These are phyloP conservation scores for Calephelis nemesis DNA, from an alignment of 1,140 invertebrate genomes.

Conservation along the genomic window DNA sequence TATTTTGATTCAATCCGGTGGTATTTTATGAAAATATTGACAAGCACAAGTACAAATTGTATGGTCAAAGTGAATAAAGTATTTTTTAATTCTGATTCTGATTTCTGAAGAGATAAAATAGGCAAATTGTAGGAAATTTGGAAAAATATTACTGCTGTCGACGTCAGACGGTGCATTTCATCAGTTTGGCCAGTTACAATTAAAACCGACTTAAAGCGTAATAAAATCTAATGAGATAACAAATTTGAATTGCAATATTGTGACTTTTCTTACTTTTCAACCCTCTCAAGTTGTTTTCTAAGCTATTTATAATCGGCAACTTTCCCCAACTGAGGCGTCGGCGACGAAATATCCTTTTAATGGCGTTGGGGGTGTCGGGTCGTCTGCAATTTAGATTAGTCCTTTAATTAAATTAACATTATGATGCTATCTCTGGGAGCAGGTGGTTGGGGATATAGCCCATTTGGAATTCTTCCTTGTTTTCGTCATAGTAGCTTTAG, in stretches of 20 bases:
- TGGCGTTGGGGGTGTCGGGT: conserved; percentile 67
- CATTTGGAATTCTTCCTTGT: conserved; percentile 53
- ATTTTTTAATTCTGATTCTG: too few relatives aligned
- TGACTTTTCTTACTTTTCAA: conserved; percentile 10
- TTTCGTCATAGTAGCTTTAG: conserved; percentile 14
- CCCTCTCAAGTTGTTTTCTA: conserved; percentile 45
- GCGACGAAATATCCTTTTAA: conserved; percentile 74
- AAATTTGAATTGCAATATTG: conserved; percentile 17
- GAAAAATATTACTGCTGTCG: too few relatives aligned
- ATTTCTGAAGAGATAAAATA: too few relatives aligned
- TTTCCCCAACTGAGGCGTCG: conserved; percentile 59
- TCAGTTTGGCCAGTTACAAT: too few relatives aligned
- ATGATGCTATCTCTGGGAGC: conserved; percentile 73
- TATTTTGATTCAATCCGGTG: too few relatives aligned
- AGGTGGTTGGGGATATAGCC: conserved; percentile 70
- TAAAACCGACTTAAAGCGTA: not conserved
- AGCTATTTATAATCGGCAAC: conserved; percentile 69
- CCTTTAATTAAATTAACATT: conserved; percentile 79
- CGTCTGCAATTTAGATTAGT: conserved; percentile 79
- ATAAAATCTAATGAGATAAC: not conserved
- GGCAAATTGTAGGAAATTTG: too few relatives aligned
- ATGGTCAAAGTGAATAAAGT: too few relatives aligned
- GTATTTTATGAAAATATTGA: too few relatives aligned
- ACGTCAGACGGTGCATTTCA: too few relatives aligned
- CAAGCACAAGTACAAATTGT: too few relatives aligned